A percentile compares a stretch with the other conserved stretches of the same genome.
These are phyloP conservation scores for Hycleus cichorii DNA, from an alignment of 1,140 invertebrate species.

Conservation along the genomic window DNA sequence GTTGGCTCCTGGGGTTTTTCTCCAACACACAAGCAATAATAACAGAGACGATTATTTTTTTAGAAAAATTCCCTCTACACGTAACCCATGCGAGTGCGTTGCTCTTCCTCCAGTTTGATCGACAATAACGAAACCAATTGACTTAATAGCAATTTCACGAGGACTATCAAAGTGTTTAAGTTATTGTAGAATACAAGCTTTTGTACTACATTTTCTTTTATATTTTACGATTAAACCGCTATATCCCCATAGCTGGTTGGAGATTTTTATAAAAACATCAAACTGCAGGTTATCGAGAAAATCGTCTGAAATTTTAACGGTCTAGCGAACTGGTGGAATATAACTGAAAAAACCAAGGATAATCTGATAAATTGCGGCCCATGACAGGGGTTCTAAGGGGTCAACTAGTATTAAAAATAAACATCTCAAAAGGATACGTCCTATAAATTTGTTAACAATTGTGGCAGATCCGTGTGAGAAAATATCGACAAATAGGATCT, in stretches of 20 bases:
- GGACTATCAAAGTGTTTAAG: constrained; percentile 11
- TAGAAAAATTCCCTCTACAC: neutral
- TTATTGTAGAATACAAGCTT: constrained; percentile 22
- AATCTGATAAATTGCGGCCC: constrained; percentile 12
- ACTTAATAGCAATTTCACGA: neutral
- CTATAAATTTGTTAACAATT: constrained; percentile 8
- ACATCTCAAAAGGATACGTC: constrained; percentile 1
- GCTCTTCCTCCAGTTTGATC: too few relatives aligned
- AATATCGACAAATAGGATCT: neutral
- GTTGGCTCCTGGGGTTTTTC: constrained; percentile 25
- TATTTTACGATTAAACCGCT: constrained; percentile 1
- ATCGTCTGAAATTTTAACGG: neutral
- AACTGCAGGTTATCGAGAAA: too few relatives aligned
- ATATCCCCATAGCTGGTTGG: too few relatives aligned
- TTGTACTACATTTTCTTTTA: constrained; percentile 13
- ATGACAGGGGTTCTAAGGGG: constrained; percentile 1
- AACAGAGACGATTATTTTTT: constrained; percentile 10
- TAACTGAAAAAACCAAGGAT: constrained; percentile 1
- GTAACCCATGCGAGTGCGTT: too few relatives aligned
- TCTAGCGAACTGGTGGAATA: neutral
- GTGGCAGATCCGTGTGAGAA: constrained; percentile 4
- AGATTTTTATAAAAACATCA: too few relatives aligned
- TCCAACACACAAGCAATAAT: constrained; percentile 19
- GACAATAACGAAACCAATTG: too few relatives aligned
- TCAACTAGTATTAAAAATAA: constrained; percentile 10